Base-by-base conservation (phyloP, 2,888 invertebrate genomes). In the Tetramorium bicarinatum region DNA sequence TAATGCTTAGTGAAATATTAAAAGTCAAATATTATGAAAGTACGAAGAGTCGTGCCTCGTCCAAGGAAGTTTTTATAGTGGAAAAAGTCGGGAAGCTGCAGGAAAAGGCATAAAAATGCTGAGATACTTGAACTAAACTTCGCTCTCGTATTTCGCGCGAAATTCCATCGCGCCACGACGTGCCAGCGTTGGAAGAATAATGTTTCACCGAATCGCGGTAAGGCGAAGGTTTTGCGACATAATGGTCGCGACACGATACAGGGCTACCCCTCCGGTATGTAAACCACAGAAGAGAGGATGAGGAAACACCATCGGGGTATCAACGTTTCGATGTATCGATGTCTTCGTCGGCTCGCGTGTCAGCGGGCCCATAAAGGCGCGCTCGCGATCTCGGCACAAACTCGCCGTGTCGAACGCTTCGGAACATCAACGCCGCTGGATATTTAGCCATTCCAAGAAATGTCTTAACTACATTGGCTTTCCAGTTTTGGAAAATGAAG, bases 331-430 rank as follows among this genome's bases (percentile, higher is more conserved):
- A 86, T 79, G 88, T 90, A 90, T 90, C 90, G 87, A 86, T 89
- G 85, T 90, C 87, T 84, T 82, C 64, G 81, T 87, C 87, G 90
- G 89, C 87, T 92, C 90, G 88, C 91, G 88, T 92, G 91, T 91
- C 92, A 72, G 74, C 59, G 38, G 54, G 61, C 59, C 29, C 52
- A 34, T 88, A 87, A 90, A 85, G 84, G 81, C 64, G 84, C 88
- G 85, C 72, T 89, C 72, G 59, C 11, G 29, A 69, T 79, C 21
- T 52, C 38, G 7, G 34, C 13, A 44, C 41, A 21, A 38, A 52
- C 29, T 34, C n/a, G 18, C 47, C 44, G 52, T 9, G 62, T 47
- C 41, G 25, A 59, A 59, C 44, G 9, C 25, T 44, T 6, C 29
- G n/a, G 44, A 44, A 56, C 38, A 29, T 67, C 13, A 72, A 52